Conservation (phyloP, 2,888 invertebrate genomes). For the Eupithecia dodoneata region DNA sequence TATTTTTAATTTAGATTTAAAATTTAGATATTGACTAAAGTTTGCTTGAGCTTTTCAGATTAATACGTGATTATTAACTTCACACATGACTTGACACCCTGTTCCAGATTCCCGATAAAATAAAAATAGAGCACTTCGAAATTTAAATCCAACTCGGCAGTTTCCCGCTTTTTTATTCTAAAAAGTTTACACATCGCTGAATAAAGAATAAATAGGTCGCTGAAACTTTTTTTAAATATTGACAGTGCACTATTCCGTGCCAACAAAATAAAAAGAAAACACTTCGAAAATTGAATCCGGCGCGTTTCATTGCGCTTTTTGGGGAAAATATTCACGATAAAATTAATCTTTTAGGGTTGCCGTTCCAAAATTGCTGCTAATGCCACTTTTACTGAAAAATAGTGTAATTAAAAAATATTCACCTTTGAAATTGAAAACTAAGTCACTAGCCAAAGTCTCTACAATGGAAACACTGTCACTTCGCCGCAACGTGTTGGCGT, state of each 20-base stretch:
- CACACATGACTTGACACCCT: background rate
- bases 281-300: slow-evolving; percentile 28
- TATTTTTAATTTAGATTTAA: slow-evolving; percentile 35
- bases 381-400: background rate
- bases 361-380: background rate
- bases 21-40: background rate
- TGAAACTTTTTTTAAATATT: slow-evolving; percentile 4
- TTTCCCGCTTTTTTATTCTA: slow-evolving; percentile 7
- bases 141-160: background rate
- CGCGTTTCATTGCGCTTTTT: slow-evolving; percentile 6
- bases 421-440: slow-evolving; percentile 80
- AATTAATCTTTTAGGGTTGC: background rate
- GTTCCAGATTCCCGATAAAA: background rate
- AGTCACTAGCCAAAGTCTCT: slow-evolving; percentile 80
- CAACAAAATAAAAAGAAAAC: slow-evolving; percentile 19
- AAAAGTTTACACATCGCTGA: slow-evolving; percentile 6
- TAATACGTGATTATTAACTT: background rate
- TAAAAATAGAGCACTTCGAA: slow-evolving; percentile 10
- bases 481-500: slow-evolving; percentile 75
- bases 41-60: background rate
- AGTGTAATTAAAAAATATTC: slow-evolving; percentile 54
- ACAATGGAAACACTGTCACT: slow-evolving; percentile 79
- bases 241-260: slow-evolving; percentile 2
- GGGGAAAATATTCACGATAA: background rate
- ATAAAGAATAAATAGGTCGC: background rate